These are phyloP conservation scores for Chionoecetes opilio DNA, from an alignment of 1,140 invertebrate genomes.

Conservation along the genomic window DNA sequence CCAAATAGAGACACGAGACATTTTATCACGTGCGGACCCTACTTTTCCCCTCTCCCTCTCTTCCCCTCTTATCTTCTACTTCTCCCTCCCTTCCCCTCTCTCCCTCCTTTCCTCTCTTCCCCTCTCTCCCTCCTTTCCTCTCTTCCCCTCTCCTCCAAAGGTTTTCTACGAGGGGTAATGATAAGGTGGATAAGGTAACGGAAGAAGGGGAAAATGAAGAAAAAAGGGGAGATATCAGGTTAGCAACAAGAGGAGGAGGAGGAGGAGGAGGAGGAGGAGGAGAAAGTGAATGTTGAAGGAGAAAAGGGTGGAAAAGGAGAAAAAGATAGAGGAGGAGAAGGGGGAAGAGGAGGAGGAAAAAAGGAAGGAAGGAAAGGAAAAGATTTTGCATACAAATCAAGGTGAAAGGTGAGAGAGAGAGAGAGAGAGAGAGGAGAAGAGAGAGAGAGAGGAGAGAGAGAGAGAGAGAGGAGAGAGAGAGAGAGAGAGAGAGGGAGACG, in stretches of 20 bases:
- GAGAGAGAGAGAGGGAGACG: neutral
- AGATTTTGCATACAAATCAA: neutral
- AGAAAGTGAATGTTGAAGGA: neutral
- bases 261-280: too few species aligned
- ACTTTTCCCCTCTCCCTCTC: neutral
- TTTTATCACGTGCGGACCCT: neutral
- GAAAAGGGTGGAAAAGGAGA: neutral
- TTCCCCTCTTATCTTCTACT: neutral
- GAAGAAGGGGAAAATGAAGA: too few species aligned
- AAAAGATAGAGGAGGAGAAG: neutral
- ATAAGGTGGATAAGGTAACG: too few species aligned
- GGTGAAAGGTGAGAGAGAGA: neutral
- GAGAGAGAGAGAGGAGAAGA: neutral
- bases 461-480: too few species aligned
- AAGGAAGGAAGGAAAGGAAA: neutral
- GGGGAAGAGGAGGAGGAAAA: neutral
- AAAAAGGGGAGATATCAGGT: too few species aligned
- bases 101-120: neutral
- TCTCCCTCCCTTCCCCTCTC: neutral
- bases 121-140: neutral
- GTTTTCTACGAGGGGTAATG: neutral
- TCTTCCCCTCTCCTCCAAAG: neutral
- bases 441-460: neutral
- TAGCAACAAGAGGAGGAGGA: too few species aligned
- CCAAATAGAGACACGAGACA: neutral